A percentile compares a stretch with the other conserved stretches of the same genome.
Conservation (phyloP, 53 echinoderm and acorn worm species). For the Henricia sp. region DNA sequence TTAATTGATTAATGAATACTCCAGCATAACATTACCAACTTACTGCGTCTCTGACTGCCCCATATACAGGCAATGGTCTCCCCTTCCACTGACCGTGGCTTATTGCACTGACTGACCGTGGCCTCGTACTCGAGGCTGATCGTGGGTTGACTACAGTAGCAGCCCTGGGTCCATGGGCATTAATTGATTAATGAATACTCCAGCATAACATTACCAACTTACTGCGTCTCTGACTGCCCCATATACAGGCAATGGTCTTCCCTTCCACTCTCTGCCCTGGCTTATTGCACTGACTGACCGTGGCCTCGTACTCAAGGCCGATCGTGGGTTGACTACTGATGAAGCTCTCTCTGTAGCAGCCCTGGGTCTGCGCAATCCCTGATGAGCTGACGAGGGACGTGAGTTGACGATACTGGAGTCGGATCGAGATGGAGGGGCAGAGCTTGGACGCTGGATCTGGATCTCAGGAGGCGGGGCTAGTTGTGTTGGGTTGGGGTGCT, state of each 20-base stretch:
- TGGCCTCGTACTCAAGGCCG: slow-evolving; percentile 13
- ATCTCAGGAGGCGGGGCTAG: slow-evolving; percentile 39
- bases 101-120: slow-evolving; percentile 16
- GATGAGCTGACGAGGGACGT: slow-evolving; percentile 66
- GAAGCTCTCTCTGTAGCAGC: slow-evolving; percentile 27
- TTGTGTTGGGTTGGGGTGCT: slow-evolving; percentile 13
- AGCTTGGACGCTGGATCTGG: slow-evolving; percentile 66
- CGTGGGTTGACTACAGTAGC: too few relatives aligned
- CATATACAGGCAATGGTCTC: slow-evolving; percentile 80
- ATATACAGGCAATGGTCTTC: slow-evolving; percentile 82
- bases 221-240: slow-evolving; percentile 54
- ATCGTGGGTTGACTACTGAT: too few relatives aligned
- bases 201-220: background rate
- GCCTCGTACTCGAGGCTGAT: slow-evolving; percentile 14
- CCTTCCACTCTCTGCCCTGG: slow-evolving; percentile 80
- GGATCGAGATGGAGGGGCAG: slow-evolving; percentile 51
- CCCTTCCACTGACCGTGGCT: slow-evolving; percentile 80
- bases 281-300: slow-evolving; percentile 13
- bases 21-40: background rate
- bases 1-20: too few relatives aligned
- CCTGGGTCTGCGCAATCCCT: slow-evolving; percentile 16
- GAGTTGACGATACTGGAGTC: slow-evolving; percentile 16
- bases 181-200: too few relatives aligned
- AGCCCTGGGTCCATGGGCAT: too few relatives aligned
- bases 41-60: slow-evolving; percentile 48